Base-by-base conservation (phyloP, 2,888 invertebrate species). In the Spisula subtruncata region DNA sequence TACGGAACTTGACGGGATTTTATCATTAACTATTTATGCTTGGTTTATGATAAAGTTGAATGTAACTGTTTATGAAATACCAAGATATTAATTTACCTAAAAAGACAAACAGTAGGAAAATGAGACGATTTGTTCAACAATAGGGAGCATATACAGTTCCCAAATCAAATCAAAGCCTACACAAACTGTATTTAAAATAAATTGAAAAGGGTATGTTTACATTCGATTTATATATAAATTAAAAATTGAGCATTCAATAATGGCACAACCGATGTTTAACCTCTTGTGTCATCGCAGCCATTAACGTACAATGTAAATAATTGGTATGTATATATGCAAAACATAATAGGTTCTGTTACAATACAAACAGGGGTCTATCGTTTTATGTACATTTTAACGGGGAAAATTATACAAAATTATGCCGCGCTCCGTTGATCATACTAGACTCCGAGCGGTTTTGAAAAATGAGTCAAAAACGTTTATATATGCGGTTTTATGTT, bases 221-320 rank as follows among this genome's bases (percentile, higher is more conserved):
- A 66, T 66, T 66, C 60, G 60, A 66, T 66, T 66, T 25, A 66
- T 66, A 25, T 66, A 66, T 66, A 25, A 66, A 66, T 66, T 25
- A 66, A 66, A 66, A 66, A 66, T 4, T 66, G n/a, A 25, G 25
- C n/a, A 25, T 66, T n/a, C n/a, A 66, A 25, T 66, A 66, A 25
- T 25, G 60, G 25, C n/a, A 25, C 25, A 25, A 66, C 60, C 60
- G n/a, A 66, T 66, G 60, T 25, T 66, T 66, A 25, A 66, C 60
- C 60, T 66, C 60, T 10, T 25, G 60, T 10, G 1, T 25, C 60
- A n/a, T 66, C 25, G 10, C 20, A 66, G 25, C 25, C 25, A 25
- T 66, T 66, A 66, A 25, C 60, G 25, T 66, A 25, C 25, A 25
- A 6, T 66, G 25, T 66, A n/a, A 66, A 66, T 66, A 66, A 10